phyloP scores from a whole-genome alignment of 2,113 vertebrate genomes.

The Pteruthius melanotis region DNA sequence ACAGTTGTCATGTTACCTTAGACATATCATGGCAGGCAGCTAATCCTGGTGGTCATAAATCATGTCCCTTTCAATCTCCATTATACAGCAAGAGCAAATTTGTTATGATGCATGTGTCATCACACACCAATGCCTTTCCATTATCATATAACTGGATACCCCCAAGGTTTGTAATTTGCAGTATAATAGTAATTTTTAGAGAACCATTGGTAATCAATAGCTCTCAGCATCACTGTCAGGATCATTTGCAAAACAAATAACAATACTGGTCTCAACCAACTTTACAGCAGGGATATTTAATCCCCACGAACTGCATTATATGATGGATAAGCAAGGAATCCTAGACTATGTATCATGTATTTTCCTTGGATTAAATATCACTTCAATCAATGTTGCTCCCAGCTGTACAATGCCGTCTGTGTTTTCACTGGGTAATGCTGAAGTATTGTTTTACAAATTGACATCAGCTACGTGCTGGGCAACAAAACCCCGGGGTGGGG shows the following conservation, averaged over 20 bases:
- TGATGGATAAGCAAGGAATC: slow-evolving; percentile 36
- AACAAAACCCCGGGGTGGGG: neutral
- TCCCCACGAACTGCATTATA: slow-evolving; percentile 45
- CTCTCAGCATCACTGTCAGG: slow-evolving; percentile 31
- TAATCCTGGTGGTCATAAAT: slow-evolving; percentile 31
- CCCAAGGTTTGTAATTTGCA: slow-evolving; percentile 34
- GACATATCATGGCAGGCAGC: neutral
- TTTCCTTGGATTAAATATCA: slow-evolving; percentile 61
- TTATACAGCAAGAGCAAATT: slow-evolving; percentile 27
- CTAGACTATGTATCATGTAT: slow-evolving; percentile 31
- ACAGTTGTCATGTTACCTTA: slow-evolving; percentile 6
- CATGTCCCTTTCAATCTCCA: slow-evolving; percentile 49
- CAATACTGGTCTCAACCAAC: slow-evolving; percentile 21
- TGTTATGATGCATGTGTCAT: slow-evolving; percentile 44
- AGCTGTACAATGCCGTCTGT: neutral
- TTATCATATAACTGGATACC: slow-evolving; percentile 20
- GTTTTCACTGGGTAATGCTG: neutral
- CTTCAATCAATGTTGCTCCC: slow-evolving; percentile 44
- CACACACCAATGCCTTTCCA: slow-evolving; percentile 28
- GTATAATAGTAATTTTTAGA: slow-evolving; percentile 50
- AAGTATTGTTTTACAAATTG: slow-evolving; percentile 51
- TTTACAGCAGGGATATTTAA: slow-evolving; percentile 55
- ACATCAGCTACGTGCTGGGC: neutral
- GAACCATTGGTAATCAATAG: slow-evolving; percentile 60
- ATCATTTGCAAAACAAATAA: slow-evolving; percentile 62